Conservation (phyloP, 2,113 vertebrate species). For the Irena cyanogastra region DNA sequence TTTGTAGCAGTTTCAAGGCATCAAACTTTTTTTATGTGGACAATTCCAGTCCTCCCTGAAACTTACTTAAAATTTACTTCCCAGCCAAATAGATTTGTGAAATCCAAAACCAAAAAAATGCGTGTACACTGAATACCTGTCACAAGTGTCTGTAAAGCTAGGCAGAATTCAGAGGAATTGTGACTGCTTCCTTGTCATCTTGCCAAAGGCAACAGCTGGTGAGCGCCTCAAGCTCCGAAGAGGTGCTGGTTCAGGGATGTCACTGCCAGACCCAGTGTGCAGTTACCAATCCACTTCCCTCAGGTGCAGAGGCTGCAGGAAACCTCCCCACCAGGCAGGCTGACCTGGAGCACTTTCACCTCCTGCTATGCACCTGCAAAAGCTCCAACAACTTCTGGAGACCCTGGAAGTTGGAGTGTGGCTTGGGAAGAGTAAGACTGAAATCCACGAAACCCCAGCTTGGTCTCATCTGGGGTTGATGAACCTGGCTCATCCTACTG, state of each 20-base stretch:
- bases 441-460: background rate
- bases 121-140: background rate
- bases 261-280: background rate
- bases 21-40: background rate
- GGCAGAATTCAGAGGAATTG: background rate
- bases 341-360: background rate
- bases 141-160: background rate
- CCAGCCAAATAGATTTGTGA: background rate
- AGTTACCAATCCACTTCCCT: background rate
- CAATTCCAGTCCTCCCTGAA: background rate
- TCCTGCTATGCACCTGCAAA: background rate
- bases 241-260: background rate
- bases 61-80: background rate
- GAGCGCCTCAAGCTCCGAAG: background rate
- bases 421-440: background rate
- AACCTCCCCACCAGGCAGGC: background rate
- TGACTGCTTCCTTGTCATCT: background rate
- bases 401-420: background rate
- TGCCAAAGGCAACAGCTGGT: background rate
- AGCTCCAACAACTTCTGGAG: background rate
- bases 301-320: background rate
- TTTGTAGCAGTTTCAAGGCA: background rate
- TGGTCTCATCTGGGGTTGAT: no score
- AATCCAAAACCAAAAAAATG: background rate
- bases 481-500: background rate